phyloP scores from a whole-genome alignment of 2,113 vertebrate genomes.

The Bos indicus region DNA sequence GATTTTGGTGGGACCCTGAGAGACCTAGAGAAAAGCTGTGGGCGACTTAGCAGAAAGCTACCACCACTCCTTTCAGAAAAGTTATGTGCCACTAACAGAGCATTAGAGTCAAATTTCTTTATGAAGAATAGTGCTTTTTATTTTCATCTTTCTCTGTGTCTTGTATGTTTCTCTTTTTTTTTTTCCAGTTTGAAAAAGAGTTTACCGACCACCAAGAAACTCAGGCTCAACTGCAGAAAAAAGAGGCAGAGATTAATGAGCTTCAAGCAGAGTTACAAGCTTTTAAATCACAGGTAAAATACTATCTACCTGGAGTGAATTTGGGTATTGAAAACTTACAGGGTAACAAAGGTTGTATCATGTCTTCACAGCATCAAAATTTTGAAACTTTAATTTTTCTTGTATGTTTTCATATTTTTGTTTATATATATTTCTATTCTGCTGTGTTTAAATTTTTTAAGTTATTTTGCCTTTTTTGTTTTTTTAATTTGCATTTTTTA shows the following conservation, averaged over 20 bases:
- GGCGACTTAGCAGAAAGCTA: conserved; percentile 8
- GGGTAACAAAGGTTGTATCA: not conserved
- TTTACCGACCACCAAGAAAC: conserved; percentile 92
- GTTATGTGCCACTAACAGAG: conserved; percentile 14
- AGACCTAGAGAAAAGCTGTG: not conserved
- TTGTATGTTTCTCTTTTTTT: not conserved
- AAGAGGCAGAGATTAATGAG: conserved; percentile 89
- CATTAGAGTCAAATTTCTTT: conserved; percentile 42
- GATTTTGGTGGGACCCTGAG: conserved; percentile 30
- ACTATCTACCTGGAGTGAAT: conserved; percentile 30
- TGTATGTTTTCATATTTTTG: conserved; percentile 39
- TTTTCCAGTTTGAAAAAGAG: conserved; percentile 93
- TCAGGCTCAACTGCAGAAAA: conserved; percentile 88
- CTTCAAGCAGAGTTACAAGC: conserved; percentile 91
- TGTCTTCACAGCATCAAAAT: not conserved
- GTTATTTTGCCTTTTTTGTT: conserved; percentile 1
- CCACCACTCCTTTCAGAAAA: conserved; percentile 21
- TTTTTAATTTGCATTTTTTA: conserved; percentile 58
- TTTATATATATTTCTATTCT: conserved; percentile 42
- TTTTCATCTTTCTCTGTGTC: not conserved
- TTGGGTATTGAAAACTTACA: not conserved
- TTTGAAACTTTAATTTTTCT: conserved; percentile 23
- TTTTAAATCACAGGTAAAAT: conserved; percentile 91
- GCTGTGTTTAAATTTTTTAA: conserved; percentile 9
- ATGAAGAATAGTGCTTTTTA: conserved; percentile 24